Conservation (phyloP, 2,113 vertebrate species). For the Hipposideros armiger region DNA sequence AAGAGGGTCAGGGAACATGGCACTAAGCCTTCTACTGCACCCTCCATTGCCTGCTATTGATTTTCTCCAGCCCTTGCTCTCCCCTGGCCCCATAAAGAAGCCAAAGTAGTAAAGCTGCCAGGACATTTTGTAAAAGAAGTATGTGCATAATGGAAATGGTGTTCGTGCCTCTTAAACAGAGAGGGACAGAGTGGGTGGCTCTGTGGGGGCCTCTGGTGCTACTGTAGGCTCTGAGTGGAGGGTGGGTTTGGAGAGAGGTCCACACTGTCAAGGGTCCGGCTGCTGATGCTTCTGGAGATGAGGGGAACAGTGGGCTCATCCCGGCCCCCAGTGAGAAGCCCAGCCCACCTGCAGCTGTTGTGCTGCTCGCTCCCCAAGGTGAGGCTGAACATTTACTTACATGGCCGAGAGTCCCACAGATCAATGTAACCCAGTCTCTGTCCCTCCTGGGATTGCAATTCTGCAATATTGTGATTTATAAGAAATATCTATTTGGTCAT, state of each 20-base stretch:
- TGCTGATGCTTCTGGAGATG: not conserved
- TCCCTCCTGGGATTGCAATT: not conserved
- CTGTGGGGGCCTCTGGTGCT: not conserved
- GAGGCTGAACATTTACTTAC: not conserved
- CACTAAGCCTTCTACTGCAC: not conserved
- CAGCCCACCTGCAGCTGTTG: not conserved
- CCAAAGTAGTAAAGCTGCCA: conserved; percentile 73
- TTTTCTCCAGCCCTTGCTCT: conserved; percentile 46
- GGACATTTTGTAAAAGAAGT: conserved; percentile 54
- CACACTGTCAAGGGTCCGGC: too few relatives aligned
- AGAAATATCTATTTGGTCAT: not conserved
- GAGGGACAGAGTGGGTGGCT: not conserved
- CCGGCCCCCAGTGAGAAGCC: not conserved
- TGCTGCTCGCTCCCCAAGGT: not conserved
- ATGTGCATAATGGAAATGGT: conserved; percentile 41
- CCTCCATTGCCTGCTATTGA: conserved; percentile 45
- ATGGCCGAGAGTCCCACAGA: not conserved
- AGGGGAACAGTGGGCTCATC: not conserved
- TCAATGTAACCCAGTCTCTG: not conserved
- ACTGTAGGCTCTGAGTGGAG: not conserved
- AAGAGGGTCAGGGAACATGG: not conserved
- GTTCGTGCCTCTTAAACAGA: conserved; percentile 57
- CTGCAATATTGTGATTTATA: not conserved
- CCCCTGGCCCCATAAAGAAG: conserved; percentile 64
- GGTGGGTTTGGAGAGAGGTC: not conserved